Percentiles rank a stretch among this genome's conserved stretches.
Conservation (phyloP, 2,888 invertebrate genomes). For the Drosophila niveifrons region DNA sequence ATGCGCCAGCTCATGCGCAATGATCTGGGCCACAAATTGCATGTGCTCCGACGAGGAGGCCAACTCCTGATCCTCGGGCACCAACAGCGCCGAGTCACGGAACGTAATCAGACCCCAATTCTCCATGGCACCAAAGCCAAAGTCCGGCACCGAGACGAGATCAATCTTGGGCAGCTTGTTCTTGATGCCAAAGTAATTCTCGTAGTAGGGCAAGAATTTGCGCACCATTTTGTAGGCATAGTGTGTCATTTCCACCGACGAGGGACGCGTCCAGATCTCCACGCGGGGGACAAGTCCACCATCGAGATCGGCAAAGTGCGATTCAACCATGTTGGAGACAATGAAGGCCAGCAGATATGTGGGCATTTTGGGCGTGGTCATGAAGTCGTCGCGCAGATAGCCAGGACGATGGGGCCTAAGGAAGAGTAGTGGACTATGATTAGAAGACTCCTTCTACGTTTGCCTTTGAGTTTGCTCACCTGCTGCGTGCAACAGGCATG, state of each 20-base stretch:
- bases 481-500: conserved; percentile 87
- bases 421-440: background rate
- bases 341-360: conserved; percentile 91
- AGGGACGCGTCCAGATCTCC: conserved; percentile 84
- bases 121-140: conserved; percentile 91
- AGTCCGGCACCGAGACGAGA: conserved; percentile 90
- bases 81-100: conserved; percentile 88
- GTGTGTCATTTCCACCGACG: conserved; percentile 83
- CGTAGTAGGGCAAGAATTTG: conserved; percentile 88
- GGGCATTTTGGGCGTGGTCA: conserved; percentile 89
- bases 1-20: conserved; percentile 92
- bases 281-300: conserved; percentile 78
- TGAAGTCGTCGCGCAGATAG: conserved; percentile 89
- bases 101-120: conserved; percentile 89
- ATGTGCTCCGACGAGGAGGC: conserved; percentile 87
- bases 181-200: conserved; percentile 88
- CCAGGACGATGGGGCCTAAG: conserved; percentile 83
- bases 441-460: too few relatives aligned
- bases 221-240: conserved; percentile 88
- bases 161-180: conserved; percentile 90
- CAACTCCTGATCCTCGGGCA: conserved; percentile 83
- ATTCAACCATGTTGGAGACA: conserved; percentile 86
- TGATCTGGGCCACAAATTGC: conserved; percentile 88
- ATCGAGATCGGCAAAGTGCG: conserved; percentile 77
- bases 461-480: conserved; percentile 61